phyloP scores from a whole-genome alignment of 2,888 invertebrate species.

The Trissonchulus sp. region DNA sequence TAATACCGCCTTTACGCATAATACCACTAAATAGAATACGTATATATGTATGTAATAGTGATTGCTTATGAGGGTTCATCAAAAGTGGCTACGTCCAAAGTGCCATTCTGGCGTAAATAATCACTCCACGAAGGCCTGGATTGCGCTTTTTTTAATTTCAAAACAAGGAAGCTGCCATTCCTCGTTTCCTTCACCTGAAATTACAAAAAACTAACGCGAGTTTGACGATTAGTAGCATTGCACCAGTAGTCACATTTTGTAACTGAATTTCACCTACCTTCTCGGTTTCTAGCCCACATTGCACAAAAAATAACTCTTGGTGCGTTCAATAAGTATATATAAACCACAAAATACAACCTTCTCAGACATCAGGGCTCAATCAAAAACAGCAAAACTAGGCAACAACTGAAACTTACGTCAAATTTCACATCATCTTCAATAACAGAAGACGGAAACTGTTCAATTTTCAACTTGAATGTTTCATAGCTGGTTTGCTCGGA shows the following conservation, averaged over 20 bases:
- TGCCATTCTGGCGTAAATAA: conserved; percentile 12
- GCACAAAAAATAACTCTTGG: too few species aligned
- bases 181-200: conserved; percentile 18
- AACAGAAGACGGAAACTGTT: neutral
- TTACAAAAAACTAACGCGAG: neutral
- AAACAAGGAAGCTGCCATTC: conserved; percentile 17
- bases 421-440: neutral
- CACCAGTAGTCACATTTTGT: too few species aligned
- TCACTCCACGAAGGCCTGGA: conserved; percentile 5
- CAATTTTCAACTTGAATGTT: neutral
- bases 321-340: too few species aligned
- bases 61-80: neutral
- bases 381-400: too few species aligned
- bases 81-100: conserved; percentile 2
- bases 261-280: too few species aligned
- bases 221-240: too few species aligned
- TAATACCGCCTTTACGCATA: too few species aligned
- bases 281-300: too few species aligned
- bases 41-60: too few species aligned
- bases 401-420: neutral
- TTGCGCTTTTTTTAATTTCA: conserved; percentile 8
- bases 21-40: too few species aligned
- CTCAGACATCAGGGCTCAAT: too few species aligned
- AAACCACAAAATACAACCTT: too few species aligned
- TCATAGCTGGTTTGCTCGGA: neutral